phyloP scores from a whole-genome alignment of 2,113 vertebrate species.

The Pachyramphus minor region DNA sequence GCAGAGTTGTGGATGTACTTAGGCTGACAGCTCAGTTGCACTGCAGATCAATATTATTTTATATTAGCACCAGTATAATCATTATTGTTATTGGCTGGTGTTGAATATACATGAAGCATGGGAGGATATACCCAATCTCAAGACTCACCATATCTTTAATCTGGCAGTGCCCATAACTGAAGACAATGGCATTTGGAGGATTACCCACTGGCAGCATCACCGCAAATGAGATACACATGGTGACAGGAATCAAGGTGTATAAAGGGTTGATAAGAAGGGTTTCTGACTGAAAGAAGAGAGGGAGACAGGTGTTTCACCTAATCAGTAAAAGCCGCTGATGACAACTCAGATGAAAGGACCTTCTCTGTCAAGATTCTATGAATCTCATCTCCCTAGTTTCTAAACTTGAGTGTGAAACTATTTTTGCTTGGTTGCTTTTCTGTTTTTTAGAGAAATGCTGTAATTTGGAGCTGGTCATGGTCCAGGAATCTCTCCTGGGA shows the following conservation, averaged over 20 bases:
- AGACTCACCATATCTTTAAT: slow-evolving; percentile 94
- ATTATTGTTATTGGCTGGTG: not conserved
- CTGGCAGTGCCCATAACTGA: slow-evolving; percentile 95
- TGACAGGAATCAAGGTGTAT: slow-evolving; percentile 94
- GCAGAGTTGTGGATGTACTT: not conserved
- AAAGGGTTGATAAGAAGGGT: slow-evolving; percentile 92
- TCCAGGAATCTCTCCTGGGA: not conserved
- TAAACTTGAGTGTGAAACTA: not conserved
- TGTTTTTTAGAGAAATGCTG: not conserved
- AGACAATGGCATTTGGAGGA: slow-evolving; percentile 97
- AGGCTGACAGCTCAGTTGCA: not conserved
- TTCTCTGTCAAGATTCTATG: not conserved
- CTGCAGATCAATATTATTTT: not conserved
- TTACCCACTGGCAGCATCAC: slow-evolving; percentile 99
- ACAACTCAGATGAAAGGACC: not conserved
- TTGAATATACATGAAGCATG: not conserved
- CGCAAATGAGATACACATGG: slow-evolving; percentile 97
- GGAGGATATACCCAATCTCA: not conserved
- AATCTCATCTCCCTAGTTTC: not conserved
- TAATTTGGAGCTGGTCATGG: not conserved
- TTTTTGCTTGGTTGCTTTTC: not conserved
- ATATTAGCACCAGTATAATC: not conserved
- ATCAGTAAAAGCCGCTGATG: not conserved
- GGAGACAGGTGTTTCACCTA: not conserved
- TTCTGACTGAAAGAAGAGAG: slow-evolving; percentile 82